Conservation (phyloP, 2,113 vertebrate species). For the Phasianus colchicus region DNA sequence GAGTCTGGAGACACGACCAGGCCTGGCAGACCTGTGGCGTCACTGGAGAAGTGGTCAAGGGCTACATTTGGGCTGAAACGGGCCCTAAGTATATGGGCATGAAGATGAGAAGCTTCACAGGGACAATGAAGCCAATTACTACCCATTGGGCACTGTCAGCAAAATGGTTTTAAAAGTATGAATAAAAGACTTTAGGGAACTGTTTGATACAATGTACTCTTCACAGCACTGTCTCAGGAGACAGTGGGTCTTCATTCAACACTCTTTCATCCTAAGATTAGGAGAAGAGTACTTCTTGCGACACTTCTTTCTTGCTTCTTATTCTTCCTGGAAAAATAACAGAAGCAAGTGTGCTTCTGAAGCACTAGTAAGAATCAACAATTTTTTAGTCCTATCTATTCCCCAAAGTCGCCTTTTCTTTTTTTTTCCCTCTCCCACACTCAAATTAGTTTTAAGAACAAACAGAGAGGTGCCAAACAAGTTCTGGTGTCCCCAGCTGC, state of each 20-base stretch:
- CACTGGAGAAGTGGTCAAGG: accelerated
- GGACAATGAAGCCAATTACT: not conserved
- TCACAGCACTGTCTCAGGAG: not conserved
- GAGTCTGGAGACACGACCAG: not conserved
- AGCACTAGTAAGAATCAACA: not conserved
- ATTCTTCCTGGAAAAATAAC: not conserved
- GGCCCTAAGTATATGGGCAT: accelerated
- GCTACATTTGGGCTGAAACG: not conserved
- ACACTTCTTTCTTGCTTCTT: not conserved
- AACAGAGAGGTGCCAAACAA: not conserved
- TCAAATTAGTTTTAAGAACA: not conserved
- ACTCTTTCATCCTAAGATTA: not conserved
- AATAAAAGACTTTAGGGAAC: not conserved
- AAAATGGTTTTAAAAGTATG: not conserved
- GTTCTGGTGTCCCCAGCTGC: not conserved
- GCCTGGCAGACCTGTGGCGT: not conserved
- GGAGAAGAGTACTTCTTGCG: not conserved
- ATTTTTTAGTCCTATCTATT: not conserved
- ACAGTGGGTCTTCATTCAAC: not conserved
- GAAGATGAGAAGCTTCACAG: too few species aligned
- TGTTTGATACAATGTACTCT: not conserved
- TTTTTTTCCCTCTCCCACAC: too few species aligned
- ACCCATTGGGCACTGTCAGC: not conserved
- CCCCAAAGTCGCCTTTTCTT: too few species aligned
- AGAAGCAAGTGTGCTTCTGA: accelerated